These are phyloP conservation scores for Plutella xylostella DNA, from an alignment of 2,888 invertebrate species.

Conservation along the genomic window DNA sequence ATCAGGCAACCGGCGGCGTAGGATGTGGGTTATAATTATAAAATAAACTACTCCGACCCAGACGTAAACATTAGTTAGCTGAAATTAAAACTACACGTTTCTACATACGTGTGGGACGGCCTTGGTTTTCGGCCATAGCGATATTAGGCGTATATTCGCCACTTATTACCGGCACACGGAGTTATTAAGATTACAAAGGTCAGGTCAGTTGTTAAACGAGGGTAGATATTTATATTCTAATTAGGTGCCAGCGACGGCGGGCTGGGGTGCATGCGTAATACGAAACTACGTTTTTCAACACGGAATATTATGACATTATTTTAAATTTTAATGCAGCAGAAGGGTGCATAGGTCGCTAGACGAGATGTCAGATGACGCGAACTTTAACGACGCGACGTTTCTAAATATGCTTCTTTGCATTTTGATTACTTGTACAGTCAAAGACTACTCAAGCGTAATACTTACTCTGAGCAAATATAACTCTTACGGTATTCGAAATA, in stretches of 20 bases:
- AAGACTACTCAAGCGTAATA: too few species aligned
- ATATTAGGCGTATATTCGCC: neutral
- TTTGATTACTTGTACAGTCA: too few species aligned
- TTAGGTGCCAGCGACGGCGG: slow-evolving; percentile 50
- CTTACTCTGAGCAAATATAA: too few species aligned
- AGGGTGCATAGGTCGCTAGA: slow-evolving; percentile 20
- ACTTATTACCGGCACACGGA: slow-evolving; percentile 24
- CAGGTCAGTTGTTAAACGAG: slow-evolving; percentile 53
- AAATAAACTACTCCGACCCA: too few species aligned
- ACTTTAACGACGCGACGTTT: neutral
- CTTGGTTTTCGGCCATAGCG: neutral
- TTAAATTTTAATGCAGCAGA: slow-evolving; percentile 36
- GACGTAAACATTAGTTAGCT: too few species aligned
- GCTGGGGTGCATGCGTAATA: slow-evolving; percentile 59
- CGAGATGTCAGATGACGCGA: slow-evolving; percentile 10
- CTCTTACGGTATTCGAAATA: too few species aligned
- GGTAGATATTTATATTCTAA: slow-evolving; percentile 60
- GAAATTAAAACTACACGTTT: too few species aligned
- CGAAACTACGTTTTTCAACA: slow-evolving; percentile 37
- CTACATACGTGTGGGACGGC: too few species aligned
- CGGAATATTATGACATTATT: slow-evolving; percentile 48
- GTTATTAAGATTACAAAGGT: slow-evolving; percentile 51
- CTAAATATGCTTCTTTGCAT: too few species aligned
- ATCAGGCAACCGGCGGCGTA: too few species aligned
- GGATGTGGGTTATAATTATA: too few species aligned